Percentiles rank a stretch among this genome's conserved stretches.
Conservation (phyloP, 2,888 invertebrate genomes). For the Chironomus tentans region DNA sequence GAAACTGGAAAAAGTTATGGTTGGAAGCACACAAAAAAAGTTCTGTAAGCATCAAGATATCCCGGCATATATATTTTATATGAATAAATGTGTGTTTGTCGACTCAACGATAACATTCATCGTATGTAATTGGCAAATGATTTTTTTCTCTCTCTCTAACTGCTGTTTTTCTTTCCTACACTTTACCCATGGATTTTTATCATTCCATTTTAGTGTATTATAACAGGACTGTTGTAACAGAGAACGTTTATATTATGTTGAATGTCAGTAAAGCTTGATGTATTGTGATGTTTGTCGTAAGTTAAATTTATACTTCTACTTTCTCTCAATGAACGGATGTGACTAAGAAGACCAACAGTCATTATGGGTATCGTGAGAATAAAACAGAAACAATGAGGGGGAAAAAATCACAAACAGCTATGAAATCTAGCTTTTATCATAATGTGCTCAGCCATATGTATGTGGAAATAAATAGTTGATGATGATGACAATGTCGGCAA, state of each 20-base stretch:
- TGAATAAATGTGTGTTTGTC: neutral
- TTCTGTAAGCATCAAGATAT: neutral
- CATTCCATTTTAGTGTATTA: too few species aligned
- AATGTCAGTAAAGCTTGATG: neutral
- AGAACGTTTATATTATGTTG: too few species aligned
- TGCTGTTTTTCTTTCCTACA: neutral
- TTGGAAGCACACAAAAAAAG: neutral
- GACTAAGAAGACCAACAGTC: neutral
- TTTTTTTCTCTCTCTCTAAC: neutral
- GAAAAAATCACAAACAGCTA: neutral
- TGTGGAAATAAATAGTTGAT: neutral
- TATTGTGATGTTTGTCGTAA: neutral
- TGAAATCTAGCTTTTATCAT: neutral
- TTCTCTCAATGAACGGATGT: neutral
- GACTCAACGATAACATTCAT: neutral
- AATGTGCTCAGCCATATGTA: neutral
- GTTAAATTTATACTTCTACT: neutral
- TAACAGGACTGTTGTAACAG: too few species aligned
- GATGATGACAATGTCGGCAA: neutral
- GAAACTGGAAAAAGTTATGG: too few species aligned
- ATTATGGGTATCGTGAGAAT: neutral
- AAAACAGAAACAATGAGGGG: neutral
- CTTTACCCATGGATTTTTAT: too few species aligned
- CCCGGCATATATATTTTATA: too few species aligned
- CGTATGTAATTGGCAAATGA: conserved; percentile 7